Conservation (phyloP, 2,888 invertebrate species). For the Sinohyriopsis cumingii region DNA sequence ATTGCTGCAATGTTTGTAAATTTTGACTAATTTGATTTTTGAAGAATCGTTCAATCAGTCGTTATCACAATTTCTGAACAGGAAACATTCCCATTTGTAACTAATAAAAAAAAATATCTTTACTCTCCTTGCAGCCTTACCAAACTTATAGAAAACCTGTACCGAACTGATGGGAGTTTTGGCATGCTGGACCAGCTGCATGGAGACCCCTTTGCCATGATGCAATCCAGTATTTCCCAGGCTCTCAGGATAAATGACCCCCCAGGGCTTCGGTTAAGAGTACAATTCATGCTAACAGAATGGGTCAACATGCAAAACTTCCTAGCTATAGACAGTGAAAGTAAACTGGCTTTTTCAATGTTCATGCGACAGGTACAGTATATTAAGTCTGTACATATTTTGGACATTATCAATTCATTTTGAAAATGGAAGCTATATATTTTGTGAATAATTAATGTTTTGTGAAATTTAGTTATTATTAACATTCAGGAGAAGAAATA, state of each 20-base stretch:
- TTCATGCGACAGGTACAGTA: slow-evolving; percentile 85
- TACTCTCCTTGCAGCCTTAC: slow-evolving; percentile 75
- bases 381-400: background rate
- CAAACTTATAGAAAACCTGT: slow-evolving; percentile 85
- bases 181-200: slow-evolving; percentile 81
- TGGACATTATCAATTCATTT: too few species aligned
- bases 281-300: slow-evolving; percentile 92
- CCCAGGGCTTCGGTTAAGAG: slow-evolving; percentile 93
- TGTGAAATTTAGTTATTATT: too few species aligned
- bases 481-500: too few species aligned
- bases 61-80: background rate
- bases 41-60: too few species aligned
- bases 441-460: too few species aligned
- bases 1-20: too few species aligned
- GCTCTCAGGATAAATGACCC: slow-evolving; percentile 94
- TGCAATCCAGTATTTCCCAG: slow-evolving; percentile 91
- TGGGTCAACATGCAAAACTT: slow-evolving; percentile 88
- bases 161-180: slow-evolving; percentile 72
- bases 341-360: slow-evolving; percentile 87
- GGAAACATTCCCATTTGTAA: too few species aligned
- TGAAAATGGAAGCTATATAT: too few species aligned
- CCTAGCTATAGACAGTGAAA: slow-evolving; percentile 75
- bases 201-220: slow-evolving; percentile 79
- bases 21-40: too few species aligned
- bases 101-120: too few species aligned